Evolutionary conservation across 2,113 vertebrate genomes (phyloP), one percentile per base, ranked within the genome.

Genomic region (Aegithalos caudatus): DNA sequence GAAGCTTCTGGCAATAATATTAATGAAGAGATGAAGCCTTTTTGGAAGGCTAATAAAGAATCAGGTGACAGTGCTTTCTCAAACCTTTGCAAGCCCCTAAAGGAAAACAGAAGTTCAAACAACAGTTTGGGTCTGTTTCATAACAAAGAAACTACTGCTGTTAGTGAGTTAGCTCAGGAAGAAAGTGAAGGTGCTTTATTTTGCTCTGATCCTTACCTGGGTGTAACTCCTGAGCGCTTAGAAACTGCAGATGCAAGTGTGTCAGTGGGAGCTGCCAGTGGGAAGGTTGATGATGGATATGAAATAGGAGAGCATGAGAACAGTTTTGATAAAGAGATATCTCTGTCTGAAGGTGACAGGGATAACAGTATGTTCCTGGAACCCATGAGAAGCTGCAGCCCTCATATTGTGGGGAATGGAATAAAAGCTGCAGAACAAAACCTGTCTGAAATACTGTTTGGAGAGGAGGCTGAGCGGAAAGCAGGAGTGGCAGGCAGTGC

Each of bases 21-120:
- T 93, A 99, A 98, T 77, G 97, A 99, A 57, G 93, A 93, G 40
- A 98, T 99, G 98, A 98, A 96, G 91, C 47, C 67, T 9, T 98
- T 97, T 81, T 98, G 98, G 97, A 98, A 95, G 67, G 65, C 50
- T 42, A 31, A 60, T 33, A 20, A 29, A 47, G 51, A 56, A 60
- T 42, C 60, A 33, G 45, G 23, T 47, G 47, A 31, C 24, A 62
- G 7, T 0, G 8, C 57, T 86, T 73, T 70, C 29, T 70, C 79
- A 73, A 58, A 65, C 15, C n/a, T 80, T 80, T 40, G 57, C 71
- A 90, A 17, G 8, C 29, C 27, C 9, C 33, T 71, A 8, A 38
- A 81, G 22, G 81, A 45, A 58, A 53, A 25, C 31, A 14, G 12
- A 11, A 87, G 40, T 37, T 88, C 67, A 62, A 85, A 85, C 40